Base-by-base conservation (phyloP, 2,797 vertebrate genomes). In the Tachyglossus aculeatus region DNA sequence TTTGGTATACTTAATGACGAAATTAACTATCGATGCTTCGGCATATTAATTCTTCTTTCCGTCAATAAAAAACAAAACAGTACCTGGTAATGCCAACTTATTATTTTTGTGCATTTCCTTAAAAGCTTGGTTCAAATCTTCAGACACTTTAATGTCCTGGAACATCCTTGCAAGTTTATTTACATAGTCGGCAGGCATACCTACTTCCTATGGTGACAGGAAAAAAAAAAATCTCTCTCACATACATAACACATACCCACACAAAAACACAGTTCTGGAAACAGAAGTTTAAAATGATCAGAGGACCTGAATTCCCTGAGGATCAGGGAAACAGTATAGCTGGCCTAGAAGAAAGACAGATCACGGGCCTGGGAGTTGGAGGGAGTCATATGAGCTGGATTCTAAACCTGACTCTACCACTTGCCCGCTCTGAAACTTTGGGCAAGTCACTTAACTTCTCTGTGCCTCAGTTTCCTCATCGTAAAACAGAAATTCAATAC, bases 81-180 rank as follows among this genome's bases (percentile, higher is more conserved):
- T 91, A 99, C 97, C 97, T 95, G 97, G 96, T 83, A 99, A 92
- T 58, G 98, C 96, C 44, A 99, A 93, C 72, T 96, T 98, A 93
- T 98, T 99, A 64, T 99, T 97, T 95, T 99, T 99, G 86, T 99
- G 98, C 96, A 97, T 96, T 93, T 99, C 98, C 89, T 99, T 99
- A 89, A 99, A 99, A 48, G 95, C 95, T 71, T 99, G 97, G 86
- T 99, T 99, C 87, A 99, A 93, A 89, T 99, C 98, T 93, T 99
- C 98, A 15, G 98, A 99, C 65, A 99, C 98, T 90, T 99, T 99
- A 88, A 99, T 99, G 91, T 99, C 98, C 67, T 99, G 98, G 88
- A 99, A 99, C 98, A 99, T 99, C 84, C 98, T 93, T 59, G 97
- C 98, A 77, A 99, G 93, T 80, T 99, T 99, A 92, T 99, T 99